Evolutionary conservation across 2,113 vertebrate genomes (phyloP).

Genomic region (Callocephalon fimbriatum): DNA sequence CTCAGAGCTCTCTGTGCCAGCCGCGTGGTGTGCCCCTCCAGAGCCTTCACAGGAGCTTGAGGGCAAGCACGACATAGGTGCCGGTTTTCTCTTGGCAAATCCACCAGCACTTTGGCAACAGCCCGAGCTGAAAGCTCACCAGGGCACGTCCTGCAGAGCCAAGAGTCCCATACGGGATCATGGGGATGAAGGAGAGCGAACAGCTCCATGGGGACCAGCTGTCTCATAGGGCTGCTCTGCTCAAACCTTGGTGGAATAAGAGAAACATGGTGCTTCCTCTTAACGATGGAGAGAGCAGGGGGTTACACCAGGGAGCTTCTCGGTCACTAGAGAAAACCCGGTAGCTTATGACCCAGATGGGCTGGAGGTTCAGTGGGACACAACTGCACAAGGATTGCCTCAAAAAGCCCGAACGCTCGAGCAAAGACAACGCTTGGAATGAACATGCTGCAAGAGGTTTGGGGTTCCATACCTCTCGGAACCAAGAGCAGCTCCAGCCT

Average conservation of each 20-base stretch:
- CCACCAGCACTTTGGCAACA: background rate
- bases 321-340: background rate
- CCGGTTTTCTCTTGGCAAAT: background rate
- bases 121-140: background rate
- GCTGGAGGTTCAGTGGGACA: background rate
- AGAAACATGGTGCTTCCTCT: background rate
- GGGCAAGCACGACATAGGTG: background rate
- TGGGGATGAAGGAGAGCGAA: background rate
- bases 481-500: background rate
- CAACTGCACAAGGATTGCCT: background rate
- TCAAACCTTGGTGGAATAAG: background rate
- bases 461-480: background rate
- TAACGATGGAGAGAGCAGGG: background rate
- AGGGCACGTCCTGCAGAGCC: background rate
- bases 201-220: background rate
- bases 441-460: background rate
- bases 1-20: background rate
- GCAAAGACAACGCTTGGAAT: background rate
- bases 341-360: background rate
- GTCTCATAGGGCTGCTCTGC: background rate
- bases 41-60: background rate
- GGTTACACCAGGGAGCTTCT: background rate
- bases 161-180: background rate
- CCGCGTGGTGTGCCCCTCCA: background rate
- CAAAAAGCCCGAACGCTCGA: background rate